Evolutionary conservation across 2,888 invertebrate species (phyloP).

Genomic region (Thera obeliscata): DNA sequence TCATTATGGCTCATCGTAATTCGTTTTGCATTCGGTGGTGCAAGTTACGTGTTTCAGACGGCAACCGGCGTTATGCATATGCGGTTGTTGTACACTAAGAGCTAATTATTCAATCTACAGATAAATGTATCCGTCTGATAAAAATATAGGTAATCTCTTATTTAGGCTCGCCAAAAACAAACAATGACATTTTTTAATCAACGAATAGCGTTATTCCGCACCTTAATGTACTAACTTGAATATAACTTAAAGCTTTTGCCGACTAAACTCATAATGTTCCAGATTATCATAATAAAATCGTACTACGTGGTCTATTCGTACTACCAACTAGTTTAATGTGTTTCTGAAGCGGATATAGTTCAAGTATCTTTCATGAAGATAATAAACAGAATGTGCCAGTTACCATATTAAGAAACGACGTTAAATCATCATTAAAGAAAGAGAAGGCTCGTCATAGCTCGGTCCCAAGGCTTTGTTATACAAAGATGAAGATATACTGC

Average conservation of each 20-base stretch:
- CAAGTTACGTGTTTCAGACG: slow-evolving; percentile 1
- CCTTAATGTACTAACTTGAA: neutral
- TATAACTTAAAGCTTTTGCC: neutral
- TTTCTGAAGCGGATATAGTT: slow-evolving; percentile 2
- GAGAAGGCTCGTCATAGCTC: slow-evolving; percentile 69
- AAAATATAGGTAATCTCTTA: too few relatives aligned
- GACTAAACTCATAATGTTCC: neutral
- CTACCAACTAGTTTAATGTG: neutral
- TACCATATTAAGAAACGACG: slow-evolving; percentile 29
- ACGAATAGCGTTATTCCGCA: too few relatives aligned
- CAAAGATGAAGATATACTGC: slow-evolving; percentile 67
- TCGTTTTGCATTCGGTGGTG: slow-evolving; percentile 7
- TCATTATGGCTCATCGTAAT: neutral
- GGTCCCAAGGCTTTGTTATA: slow-evolving; percentile 73
- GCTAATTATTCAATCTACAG: too few relatives aligned
- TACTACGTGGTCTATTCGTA: neutral
- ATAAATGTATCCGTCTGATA: too few relatives aligned
- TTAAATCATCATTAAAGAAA: slow-evolving; percentile 60
- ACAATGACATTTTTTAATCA: too few relatives aligned
- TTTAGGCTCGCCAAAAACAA: too few relatives aligned
- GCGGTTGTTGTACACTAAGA: neutral
- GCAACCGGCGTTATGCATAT: neutral
- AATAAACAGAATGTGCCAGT: slow-evolving; percentile 8
- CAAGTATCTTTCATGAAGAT: slow-evolving; percentile 5
- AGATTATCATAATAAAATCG: slow-evolving; percentile 6